Evolutionary conservation across 2,888 invertebrate genomes (phyloP), one percentile per base, ranked within the genome.

Genomic region (Drosophila nigritarsus): DNA sequence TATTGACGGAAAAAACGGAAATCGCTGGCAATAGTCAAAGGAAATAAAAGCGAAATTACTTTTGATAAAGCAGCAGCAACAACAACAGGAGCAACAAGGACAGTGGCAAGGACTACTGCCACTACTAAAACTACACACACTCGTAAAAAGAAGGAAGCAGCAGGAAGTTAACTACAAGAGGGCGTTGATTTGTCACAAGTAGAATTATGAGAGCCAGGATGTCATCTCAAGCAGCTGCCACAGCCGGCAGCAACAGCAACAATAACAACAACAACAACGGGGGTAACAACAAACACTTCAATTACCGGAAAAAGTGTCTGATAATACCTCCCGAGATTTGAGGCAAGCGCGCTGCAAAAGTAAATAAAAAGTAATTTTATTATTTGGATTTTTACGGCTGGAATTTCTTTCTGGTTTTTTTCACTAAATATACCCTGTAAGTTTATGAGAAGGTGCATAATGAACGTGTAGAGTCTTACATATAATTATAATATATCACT

Each of bases 281-380:
- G 70, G 55, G 64, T 58, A 75, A 64, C 73, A 79, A 73, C 66
- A 78, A 79, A 68, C 83, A 90, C 88, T 89, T 90, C 83, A 91
- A 90, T 87, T 85, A 87, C 91, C 82, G 90, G 90, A 90, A 90
- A 90, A 90, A 90, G 90, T 91, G 91, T 90, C 80, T 67, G 82
- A 83, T 88, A 90, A 84, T 88, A 88, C 90, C 87, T 83, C 56
- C 65, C 38, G 56, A 77, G 73, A 85, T 74, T 79, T 76, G 58
- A 58, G 70, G 73, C 61, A 73, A 72, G 45, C 40, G 51, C 49
- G 38, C 54, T 30, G 45, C 54, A 59, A 80, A 87, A 80, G 87
- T 87, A 78, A 81, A 87, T 89, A 80, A 87, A 83, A 87, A 78
- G 75, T 89, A 74, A 82, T 90, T 90, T 87, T 84, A 89, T 89